Conservation (phyloP, 2,797 vertebrate species). For the Hipposideros larvatus region DNA sequence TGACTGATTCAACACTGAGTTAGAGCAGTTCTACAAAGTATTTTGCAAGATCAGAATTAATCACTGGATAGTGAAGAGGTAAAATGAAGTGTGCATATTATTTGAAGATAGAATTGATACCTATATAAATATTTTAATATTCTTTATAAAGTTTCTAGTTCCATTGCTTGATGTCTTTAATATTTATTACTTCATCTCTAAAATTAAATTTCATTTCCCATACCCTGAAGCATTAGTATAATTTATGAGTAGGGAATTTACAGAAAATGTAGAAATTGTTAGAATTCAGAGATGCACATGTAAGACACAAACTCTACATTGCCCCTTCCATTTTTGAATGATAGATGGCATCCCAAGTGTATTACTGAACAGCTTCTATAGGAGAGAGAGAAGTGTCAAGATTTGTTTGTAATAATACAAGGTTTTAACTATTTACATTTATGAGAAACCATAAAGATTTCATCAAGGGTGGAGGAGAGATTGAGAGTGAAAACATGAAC, state of each 20-base stretch:
- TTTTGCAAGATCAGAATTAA: conserved; percentile 1
- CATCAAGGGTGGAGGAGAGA: neutral
- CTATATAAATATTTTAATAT: conserved; percentile 36
- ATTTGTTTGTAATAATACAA: neutral
- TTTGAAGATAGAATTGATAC: neutral
- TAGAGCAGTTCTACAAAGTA: neutral
- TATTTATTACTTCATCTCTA: neutral
- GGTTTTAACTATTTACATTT: neutral
- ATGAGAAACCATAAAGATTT: neutral
- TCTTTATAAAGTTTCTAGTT: neutral
- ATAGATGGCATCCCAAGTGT: neutral
- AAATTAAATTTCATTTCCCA: conserved; percentile 24
- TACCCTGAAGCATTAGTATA: neutral
- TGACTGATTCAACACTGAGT: neutral
- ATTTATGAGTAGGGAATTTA: neutral
- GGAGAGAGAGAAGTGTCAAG: neutral
- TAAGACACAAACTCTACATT: neutral
- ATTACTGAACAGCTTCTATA: neutral
- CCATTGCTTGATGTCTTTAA: neutral
- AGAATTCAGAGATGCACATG: neutral
- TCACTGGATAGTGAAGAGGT: neutral
- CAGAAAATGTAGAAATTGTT: neutral
- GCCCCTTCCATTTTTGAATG: neutral
- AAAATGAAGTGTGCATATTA: neutral
- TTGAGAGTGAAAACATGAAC: neutral